phyloP scores from a whole-genome alignment of 2,113 vertebrate genomes.

The Elephantulus edwardii region DNA sequence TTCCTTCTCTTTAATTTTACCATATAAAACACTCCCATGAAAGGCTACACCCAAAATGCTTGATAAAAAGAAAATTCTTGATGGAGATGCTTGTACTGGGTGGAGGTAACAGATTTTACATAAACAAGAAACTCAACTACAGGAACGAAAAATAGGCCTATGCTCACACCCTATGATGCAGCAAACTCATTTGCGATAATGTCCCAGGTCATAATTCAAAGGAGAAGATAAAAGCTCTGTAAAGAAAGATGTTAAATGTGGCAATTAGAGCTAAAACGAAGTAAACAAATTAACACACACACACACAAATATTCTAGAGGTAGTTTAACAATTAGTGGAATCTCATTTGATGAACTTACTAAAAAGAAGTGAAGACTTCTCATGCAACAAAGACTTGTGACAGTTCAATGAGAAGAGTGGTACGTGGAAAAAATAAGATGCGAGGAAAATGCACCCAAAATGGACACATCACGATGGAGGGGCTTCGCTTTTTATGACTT shows the following conservation, averaged over 20 bases:
- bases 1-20: constrained; percentile 46
- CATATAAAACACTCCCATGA: constrained; percentile 43
- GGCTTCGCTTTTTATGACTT: neutral
- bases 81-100: neutral
- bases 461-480: neutral
- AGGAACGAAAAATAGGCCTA: constrained; percentile 38
- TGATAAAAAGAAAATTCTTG: constrained; percentile 50
- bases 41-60: constrained; percentile 43
- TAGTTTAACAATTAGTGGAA: too few species aligned
- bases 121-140: constrained; percentile 2
- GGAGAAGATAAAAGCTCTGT: neutral
- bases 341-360: neutral
- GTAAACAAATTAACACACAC: neutral
- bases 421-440: neutral
- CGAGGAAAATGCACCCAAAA: neutral
- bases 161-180: neutral
- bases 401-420: neutral
- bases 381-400: neutral
- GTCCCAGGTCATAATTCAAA: constrained; percentile 28
- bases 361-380: neutral
- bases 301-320: neutral
- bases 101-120: neutral
- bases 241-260: constrained; percentile 11
- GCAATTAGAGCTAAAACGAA: neutral
- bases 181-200: neutral